Evolutionary conservation across 2,113 vertebrate species (phyloP).

Genomic region (Ammodytes marinus): DNA sequence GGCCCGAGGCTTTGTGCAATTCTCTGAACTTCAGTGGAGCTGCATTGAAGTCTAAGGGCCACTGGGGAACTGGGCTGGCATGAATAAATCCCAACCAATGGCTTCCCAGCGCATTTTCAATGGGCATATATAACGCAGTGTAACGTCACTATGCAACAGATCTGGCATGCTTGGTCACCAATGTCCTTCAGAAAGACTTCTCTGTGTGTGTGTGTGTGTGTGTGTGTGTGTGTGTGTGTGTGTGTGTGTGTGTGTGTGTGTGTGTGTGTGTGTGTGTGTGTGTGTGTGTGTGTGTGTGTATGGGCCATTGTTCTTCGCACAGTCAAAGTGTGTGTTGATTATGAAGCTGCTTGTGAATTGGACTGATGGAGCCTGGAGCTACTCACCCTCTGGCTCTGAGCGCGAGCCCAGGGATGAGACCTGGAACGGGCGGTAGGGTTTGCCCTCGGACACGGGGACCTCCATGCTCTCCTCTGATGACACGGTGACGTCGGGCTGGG

Average conservation of each 20-base stretch:
- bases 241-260: no score
- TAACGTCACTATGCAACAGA: conserved; percentile 13
- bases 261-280: no score
- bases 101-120: conserved; percentile 37
- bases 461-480: conserved; percentile 95
- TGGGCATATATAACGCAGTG: conserved; percentile 1
- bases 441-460: conserved; percentile 84
- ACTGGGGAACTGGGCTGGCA: conserved; percentile 55
- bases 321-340: conserved; percentile 5
- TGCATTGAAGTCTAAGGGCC: conserved; percentile 49
- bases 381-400: conserved; percentile 92
- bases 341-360: conserved; percentile 1
- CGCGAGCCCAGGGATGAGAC: conserved; percentile 91
- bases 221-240: no score
- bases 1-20: conserved; percentile 67
- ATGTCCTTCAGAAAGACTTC: conserved; percentile 42
- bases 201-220: not conserved
- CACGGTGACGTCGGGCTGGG: conserved; percentile 91
- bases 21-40: conserved; percentile 53
- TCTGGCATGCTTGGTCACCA: conserved; percentile 23
- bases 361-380: conserved; percentile 3
- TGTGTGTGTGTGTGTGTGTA: not conserved
- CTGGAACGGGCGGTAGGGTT: conserved; percentile 92
- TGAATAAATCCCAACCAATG: conserved; percentile 57
- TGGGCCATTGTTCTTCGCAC: conserved; percentile 25